A percentile compares a stretch with the other conserved stretches of the same genome.
These are phyloP conservation scores for Gambusia yucatana DNA, from an alignment of 2,797 vertebrate species.

Conservation along the genomic window DNA sequence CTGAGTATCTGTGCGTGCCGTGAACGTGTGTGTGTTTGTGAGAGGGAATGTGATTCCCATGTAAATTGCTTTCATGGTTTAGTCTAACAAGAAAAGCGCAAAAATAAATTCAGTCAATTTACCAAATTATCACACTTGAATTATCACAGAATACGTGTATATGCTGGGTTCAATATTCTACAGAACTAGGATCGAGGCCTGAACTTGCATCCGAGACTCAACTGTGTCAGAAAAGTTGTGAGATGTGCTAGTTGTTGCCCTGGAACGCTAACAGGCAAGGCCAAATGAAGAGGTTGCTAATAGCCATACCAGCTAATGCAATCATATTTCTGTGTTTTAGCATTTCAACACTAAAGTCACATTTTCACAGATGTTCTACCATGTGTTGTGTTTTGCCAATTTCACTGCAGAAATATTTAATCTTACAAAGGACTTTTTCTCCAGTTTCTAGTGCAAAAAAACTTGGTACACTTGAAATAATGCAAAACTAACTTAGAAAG, in stretches of 20 bases:
- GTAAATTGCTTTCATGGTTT: not conserved
- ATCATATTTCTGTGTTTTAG: not conserved
- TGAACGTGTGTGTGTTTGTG: not conserved
- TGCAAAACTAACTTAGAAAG: too few relatives aligned
- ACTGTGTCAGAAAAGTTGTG: not conserved
- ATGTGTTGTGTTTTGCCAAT: not conserved
- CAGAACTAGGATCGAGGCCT: not conserved
- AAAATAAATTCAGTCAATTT: not conserved
- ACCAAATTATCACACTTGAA: not conserved
- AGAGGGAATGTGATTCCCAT: not conserved
- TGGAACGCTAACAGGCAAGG: not conserved
- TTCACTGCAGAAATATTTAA: too few relatives aligned
- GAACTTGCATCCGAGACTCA: not conserved
- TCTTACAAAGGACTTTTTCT: too few relatives aligned
- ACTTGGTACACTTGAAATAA: too few relatives aligned
- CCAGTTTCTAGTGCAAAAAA: too few relatives aligned
- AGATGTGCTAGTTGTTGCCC: not conserved
- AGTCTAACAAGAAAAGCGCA: not conserved
- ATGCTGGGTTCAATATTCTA: not conserved
- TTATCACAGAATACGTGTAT: not conserved
- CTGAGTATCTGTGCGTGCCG: rapidly evolving
- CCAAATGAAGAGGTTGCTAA: not conserved
- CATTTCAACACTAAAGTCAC: not conserved
- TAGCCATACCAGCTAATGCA: not conserved
- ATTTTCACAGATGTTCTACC: not conserved